Evolutionary conservation across 2,888 invertebrate species (phyloP).

Genomic region (Torymus aiolomorphi): DNA sequence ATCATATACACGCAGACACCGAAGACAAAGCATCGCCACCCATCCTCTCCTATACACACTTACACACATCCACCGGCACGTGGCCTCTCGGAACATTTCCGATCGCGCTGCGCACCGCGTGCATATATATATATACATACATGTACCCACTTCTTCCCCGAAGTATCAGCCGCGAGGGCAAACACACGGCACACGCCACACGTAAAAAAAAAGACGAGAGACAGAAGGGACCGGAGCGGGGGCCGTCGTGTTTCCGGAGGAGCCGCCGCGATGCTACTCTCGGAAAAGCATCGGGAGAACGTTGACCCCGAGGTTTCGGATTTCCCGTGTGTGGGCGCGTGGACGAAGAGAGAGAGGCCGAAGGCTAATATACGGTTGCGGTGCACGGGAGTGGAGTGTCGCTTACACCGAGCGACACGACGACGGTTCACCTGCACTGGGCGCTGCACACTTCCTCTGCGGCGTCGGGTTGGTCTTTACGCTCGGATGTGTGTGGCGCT

Average conservation of each 20-base stretch:
- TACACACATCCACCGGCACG: slow-evolving; percentile 45
- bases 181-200: slow-evolving; percentile 26
- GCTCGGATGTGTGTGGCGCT: no score
- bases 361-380: slow-evolving; percentile 4
- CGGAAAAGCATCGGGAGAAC: slow-evolving; percentile 38
- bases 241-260: slow-evolving; percentile 47
- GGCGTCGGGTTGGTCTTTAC: no score
- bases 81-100: slow-evolving; percentile 40
- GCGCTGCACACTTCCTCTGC: slow-evolving; percentile 12
- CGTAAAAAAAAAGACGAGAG: slow-evolving; percentile 40
- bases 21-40: not conserved
- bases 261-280: not conserved
- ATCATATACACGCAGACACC: not conserved
- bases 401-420: not conserved
- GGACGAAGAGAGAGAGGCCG: not conserved
- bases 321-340: slow-evolving; percentile 50
- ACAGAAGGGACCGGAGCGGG: slow-evolving; percentile 25
- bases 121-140: not conserved
- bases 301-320: slow-evolving; percentile 48
- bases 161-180: slow-evolving; percentile 1
- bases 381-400: no score
- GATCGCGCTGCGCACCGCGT: not conserved
- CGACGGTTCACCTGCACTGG: slow-evolving; percentile 1
- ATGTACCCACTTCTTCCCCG: not conserved
- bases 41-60: slow-evolving; percentile 1